Conservation (phyloP, 2,888 invertebrate species). For the Hemithea aestivaria region DNA sequence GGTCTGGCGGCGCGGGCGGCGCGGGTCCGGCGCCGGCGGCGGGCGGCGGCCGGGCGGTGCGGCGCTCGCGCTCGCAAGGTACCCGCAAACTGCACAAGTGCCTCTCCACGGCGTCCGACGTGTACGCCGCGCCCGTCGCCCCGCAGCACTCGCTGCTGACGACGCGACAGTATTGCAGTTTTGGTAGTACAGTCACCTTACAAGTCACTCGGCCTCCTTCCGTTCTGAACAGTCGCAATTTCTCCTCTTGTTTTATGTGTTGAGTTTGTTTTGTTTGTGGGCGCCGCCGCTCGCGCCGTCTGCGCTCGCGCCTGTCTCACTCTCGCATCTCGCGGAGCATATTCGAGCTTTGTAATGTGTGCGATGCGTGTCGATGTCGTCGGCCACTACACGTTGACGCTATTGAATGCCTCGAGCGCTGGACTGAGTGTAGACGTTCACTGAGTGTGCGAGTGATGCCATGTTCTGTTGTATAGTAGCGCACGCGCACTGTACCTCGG, state of each 20-base stretch:
- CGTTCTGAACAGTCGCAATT: slow-evolving; percentile 73
- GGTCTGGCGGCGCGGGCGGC: slow-evolving; percentile 35
- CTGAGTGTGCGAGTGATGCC: slow-evolving; percentile 10
- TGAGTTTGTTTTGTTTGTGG: slow-evolving; percentile 27
- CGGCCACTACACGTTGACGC: slow-evolving; percentile 4
- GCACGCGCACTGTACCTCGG: no score
- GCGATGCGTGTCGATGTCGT: slow-evolving; percentile 7
- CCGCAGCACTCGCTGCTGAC: slow-evolving; percentile 85
- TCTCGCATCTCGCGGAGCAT: slow-evolving; percentile 25
- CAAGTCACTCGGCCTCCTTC: slow-evolving; percentile 53
- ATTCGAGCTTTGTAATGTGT: slow-evolving; percentile 18
- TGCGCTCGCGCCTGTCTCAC: slow-evolving; percentile 20
- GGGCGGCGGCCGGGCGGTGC: slow-evolving; percentile 77
- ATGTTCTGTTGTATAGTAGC: slow-evolving; percentile 21
- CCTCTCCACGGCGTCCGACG: slow-evolving; percentile 92
- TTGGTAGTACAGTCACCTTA: slow-evolving; percentile 93
- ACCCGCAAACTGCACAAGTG: slow-evolving; percentile 95
- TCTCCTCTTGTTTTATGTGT: slow-evolving; percentile 48
- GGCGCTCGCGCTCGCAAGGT: slow-evolving; percentile 96
- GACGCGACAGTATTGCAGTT: slow-evolving; percentile 96
- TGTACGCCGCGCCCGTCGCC: slow-evolving; percentile 82
- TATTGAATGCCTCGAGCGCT: slow-evolving; percentile 14
- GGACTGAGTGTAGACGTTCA: slow-evolving; percentile 13
- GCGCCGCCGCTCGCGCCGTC: slow-evolving; percentile 6
- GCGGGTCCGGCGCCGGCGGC: slow-evolving; percentile 48